Base-by-base conservation (phyloP, 2,888 invertebrate species). In the Miltochrista miniata region DNA sequence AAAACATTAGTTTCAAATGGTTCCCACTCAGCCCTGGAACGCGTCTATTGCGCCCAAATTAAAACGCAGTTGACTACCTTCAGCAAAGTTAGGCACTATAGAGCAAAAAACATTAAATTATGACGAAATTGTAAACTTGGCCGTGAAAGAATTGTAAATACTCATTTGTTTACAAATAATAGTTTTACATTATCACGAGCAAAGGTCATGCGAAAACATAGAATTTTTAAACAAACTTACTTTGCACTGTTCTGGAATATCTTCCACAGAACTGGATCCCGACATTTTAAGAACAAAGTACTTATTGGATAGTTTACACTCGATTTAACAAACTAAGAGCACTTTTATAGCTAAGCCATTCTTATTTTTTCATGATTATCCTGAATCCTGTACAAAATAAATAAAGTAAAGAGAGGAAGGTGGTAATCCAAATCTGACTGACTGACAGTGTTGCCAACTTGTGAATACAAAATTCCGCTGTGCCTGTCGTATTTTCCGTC, bases 171-270 rank as follows among this genome's bases (percentile, higher is more conserved):
- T 67, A 69, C 59, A 35, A 66, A 61, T 59, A 60, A 49, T 35
- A 34, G 48, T 30, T 45, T 29, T 10, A 31, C 8, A 18, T 34
- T 31, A 49, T n/a, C 18, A 51, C 48, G 66, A 58, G 55, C 74
- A 76, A 79, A 79, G 79, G 75, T 80, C 75, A 72, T 45, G 48
- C 51, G 47, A 40, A 55, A 48, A 60, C 68, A 66, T 74, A 68
- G 64, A 64, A 70, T 64, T 24, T 24, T 24, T 24, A 24, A 70
- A 59, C 46, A 56, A 53, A 74, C 79, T 76, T 64, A 88, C 89
- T 76, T 80, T 87, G 64, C 82, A 85, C 59, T 87, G 89, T 30
- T 90, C 90, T 10, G 85, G 87, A 58, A 89, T 80, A 68, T 90
- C 90, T 68, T 90, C 90, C 12, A 83, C 83, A 11, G 89, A 90